Evolutionary conservation across 2,113 vertebrate species (phyloP).

Genomic region (Taxidea taxus): DNA sequence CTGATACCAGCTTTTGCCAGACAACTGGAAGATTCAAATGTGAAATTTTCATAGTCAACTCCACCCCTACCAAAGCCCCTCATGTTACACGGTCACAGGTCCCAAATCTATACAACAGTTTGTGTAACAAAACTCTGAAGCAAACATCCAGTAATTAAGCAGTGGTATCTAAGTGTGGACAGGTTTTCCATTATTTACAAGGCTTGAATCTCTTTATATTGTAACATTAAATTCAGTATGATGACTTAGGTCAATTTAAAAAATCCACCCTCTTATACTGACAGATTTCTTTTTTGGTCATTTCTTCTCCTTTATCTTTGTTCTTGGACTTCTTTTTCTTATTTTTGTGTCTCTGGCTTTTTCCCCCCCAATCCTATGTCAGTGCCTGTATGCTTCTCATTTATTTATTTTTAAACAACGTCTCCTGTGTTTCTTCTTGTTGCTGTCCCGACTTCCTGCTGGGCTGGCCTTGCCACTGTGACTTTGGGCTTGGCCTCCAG

Average conservation of each 20-base stretch:
- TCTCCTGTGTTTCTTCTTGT: slow-evolving; percentile 93
- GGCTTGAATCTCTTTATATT: slow-evolving; percentile 83
- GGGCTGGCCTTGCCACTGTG: slow-evolving; percentile 90
- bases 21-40: slow-evolving; percentile 86
- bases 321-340: slow-evolving; percentile 93
- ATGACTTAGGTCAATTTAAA: slow-evolving; percentile 81
- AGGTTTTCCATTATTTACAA: slow-evolving; percentile 87
- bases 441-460: slow-evolving; percentile 86
- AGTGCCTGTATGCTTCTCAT: slow-evolving; percentile 82
- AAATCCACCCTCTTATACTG: slow-evolving; percentile 77
- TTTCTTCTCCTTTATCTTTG: slow-evolving; percentile 86
- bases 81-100: slow-evolving; percentile 85
- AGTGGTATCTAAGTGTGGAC: slow-evolving; percentile 89
- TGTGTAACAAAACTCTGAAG: slow-evolving; percentile 89
- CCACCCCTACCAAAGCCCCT: slow-evolving; percentile 82
- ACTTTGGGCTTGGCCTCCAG: slow-evolving; percentile 82
- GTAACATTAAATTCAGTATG: slow-evolving; percentile 84
- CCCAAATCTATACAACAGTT: slow-evolving; percentile 88
- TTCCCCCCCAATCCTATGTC: slow-evolving; percentile 83
- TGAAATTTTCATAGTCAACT: slow-evolving; percentile 90
- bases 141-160: slow-evolving; percentile 88
- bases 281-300: slow-evolving; percentile 85
- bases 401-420: slow-evolving; percentile 79
- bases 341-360: slow-evolving; percentile 95
- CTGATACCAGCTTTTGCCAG: slow-evolving; percentile 86